Conservation (phyloP, 2,113 vertebrate species). For the Ifrita kowaldi region DNA sequence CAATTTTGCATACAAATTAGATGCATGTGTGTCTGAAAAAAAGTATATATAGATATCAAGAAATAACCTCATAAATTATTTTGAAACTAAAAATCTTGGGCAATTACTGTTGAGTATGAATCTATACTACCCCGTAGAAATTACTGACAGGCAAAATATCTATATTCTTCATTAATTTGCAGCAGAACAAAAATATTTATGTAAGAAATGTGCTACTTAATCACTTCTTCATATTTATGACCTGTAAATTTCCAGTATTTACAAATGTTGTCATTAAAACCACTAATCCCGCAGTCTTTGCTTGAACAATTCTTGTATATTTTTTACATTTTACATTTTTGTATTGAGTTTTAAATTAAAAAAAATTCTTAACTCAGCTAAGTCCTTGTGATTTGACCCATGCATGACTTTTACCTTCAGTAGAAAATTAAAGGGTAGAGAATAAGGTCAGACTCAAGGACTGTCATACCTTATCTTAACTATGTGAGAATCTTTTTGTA, state of each 20-base stretch:
- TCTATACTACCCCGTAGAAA: not conserved
- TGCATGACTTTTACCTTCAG: not conserved
- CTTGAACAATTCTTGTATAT: not conserved
- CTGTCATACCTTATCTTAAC: not conserved
- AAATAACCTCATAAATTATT: not conserved
- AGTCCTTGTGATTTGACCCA: not conserved
- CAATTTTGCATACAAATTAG: slow-evolving; percentile 11
- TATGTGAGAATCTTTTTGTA: not conserved
- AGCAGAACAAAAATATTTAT: not conserved
- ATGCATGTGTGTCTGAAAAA: not conserved
- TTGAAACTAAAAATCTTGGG: not conserved
- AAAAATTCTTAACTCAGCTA: not conserved
- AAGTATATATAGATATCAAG: not conserved
- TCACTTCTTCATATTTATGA: not conserved
- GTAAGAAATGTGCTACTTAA: not conserved
- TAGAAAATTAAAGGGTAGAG: not conserved
- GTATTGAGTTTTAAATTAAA: not conserved
- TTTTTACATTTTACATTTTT: not conserved
- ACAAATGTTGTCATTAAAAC: not conserved
- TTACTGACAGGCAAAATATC: not conserved
- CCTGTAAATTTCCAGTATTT: not conserved
- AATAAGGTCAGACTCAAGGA: not conserved
- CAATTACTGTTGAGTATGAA: not conserved
- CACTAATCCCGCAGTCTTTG: not conserved
- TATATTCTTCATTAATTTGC: not conserved